Evolutionary conservation across 1,140 invertebrate species (phyloP).

Genomic region (Leptonema lineaticorne): DNA sequence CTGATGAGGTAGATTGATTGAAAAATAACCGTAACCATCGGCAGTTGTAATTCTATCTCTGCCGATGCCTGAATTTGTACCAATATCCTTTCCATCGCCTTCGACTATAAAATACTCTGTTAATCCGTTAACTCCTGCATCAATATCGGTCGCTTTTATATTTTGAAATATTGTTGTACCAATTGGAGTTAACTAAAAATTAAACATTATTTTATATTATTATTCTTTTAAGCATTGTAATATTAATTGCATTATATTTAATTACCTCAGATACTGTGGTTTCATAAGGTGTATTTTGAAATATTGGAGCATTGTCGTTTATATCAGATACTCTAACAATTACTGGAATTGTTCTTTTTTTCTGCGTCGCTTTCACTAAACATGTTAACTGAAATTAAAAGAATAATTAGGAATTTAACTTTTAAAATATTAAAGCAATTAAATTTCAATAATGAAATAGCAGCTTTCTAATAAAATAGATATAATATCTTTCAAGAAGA

Average conservation of each 20-base stretch:
- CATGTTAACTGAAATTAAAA: constrained; percentile 70
- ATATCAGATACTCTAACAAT: constrained; percentile 88
- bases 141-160: constrained; percentile 79
- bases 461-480: too few species aligned
- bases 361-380: constrained; percentile 72
- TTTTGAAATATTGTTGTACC: constrained; percentile 84
- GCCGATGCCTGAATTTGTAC: constrained; percentile 51
- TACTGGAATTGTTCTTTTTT: constrained; percentile 78
- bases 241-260: constrained; percentile 23
- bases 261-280: constrained; percentile 84
- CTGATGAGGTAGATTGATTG: constrained; percentile 85
- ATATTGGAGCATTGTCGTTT: constrained; percentile 84
- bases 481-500: too few species aligned
- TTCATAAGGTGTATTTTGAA: constrained; percentile 78
- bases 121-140: constrained; percentile 83
- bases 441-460: too few species aligned
- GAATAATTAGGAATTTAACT: constrained; percentile 13
- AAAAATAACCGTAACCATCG: constrained; percentile 80
- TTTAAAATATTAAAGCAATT: too few species aligned
- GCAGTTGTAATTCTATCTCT: constrained; percentile 63
- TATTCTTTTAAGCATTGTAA: too few species aligned
- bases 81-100: constrained; percentile 53
- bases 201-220: constrained; percentile 7
- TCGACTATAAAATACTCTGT: constrained; percentile 76
- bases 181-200: constrained; percentile 76